Evolutionary conservation across 1,140 invertebrate genomes (phyloP), one percentile per base, ranked within the genome.

Genomic region (Drosophila pallidifrons): DNA sequence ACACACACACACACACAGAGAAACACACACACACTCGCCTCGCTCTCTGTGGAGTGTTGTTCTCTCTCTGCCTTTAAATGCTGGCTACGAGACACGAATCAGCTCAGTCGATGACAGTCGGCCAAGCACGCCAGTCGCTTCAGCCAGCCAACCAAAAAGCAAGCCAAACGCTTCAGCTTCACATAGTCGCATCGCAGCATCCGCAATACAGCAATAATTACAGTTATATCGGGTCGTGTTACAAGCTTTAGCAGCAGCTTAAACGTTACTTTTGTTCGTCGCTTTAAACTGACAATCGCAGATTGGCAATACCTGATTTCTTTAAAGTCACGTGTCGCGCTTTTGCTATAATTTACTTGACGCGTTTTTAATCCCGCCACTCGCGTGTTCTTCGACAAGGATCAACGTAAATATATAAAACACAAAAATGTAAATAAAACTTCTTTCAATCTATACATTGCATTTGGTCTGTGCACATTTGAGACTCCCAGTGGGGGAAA

Each of bases 61-160:
- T 11, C 51, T 65, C 51, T 65, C 15, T 16, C 8, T 45, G 45
- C 47, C 30, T 79, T 80, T 90, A 90, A 72, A 91, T 71, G 55
- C 58, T 58, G 77, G 43, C 65, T 54, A 10, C 60, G 54, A 66
- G 11, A 16, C 52, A 32, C 85, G 71, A 81, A 51, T 25, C 63
- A 32, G 20, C 52, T 92, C 79, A 92, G 91, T 92, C 91, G 91
- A 92, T 92, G 75, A 75, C 82, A 77, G 91, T 92, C 91, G 91
- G 91, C 91, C 88, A 91, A 79, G 91, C 88, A 89, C 85, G 79
- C 73, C 71, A 75, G 69, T 75, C 81, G 82, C 82, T 79, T 77
- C 54, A 82, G 72, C 70, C 78, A 77, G 41, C 46, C 11, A 6
- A 13, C 32, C 20, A 25, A 25, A 25, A 32, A 8, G 7, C 11